Percentiles rank a stretch among this genome's conserved stretches.
Conservation (phyloP, 2,113 vertebrate genomes). For the Jacana jacana region DNA sequence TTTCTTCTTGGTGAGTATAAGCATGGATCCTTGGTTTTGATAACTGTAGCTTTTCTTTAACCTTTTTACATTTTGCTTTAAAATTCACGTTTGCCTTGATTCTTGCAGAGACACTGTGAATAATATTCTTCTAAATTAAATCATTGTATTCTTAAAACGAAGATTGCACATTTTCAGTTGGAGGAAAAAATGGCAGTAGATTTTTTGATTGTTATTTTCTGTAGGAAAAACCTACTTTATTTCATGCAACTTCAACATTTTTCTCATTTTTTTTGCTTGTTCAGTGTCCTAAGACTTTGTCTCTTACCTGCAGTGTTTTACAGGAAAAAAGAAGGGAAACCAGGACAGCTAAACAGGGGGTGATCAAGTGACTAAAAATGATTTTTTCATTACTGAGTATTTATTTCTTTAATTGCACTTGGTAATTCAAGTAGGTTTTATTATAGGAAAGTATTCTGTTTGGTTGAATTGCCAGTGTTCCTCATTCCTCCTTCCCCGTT, state of each 20-base stretch:
- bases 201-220: not conserved
- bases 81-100: not conserved
- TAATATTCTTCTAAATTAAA: not conserved
- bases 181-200: not conserved
- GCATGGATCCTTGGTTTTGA: not conserved
- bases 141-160: not conserved
- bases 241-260: not conserved
- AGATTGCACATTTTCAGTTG: not conserved
- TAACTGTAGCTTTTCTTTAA: not conserved
- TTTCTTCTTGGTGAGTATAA: constrained; percentile 51
- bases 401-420: constrained; percentile 65
- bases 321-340: not conserved
- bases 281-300: not conserved
- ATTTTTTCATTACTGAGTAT: not conserved
- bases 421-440: constrained; percentile 20
- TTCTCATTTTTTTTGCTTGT: not conserved
- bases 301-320: not conserved
- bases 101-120: not conserved
- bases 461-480: not conserved
- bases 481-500: not conserved
- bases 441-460: not conserved
- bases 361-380: not conserved
- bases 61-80: not conserved
- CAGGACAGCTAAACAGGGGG: not conserved
- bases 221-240: not conserved